Base-by-base conservation (phyloP, 2,113 vertebrate species). In the Lophura nycthemera region DNA sequence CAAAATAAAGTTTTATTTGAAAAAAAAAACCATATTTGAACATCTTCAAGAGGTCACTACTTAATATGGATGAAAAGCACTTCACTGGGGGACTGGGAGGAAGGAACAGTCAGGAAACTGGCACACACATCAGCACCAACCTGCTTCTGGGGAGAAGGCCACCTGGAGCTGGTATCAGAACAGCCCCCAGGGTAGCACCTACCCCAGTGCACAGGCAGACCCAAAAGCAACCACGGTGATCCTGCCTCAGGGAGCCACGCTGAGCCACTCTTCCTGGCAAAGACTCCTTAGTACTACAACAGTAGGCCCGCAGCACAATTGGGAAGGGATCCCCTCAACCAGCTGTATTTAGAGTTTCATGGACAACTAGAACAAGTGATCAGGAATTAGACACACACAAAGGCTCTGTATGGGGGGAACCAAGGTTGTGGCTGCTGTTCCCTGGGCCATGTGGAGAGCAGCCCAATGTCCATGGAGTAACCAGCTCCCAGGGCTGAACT, bases 1-100 rank as follows among this genome's bases (percentile, higher is more conserved):
- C 95, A 98, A 98, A 99, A 98, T 98, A 98, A 98, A 98, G 91
- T 98, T 98, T 98, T 98, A 97, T 97, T 43, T 43, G 42, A 43
- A 97, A 74, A n/a, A 71, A 48, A 45, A 34, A 19, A n/a, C n/a
- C 12, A 50, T 34, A 61, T 8, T 22, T 0, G 47, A n/a, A 48
- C 29, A 69, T 69, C 64, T 70, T 65, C 75, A 70, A 73, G 50
- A 86, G n/a, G 43, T 90, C 29, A 52, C 40, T 54, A 50, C 65
- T 93, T 67, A 57, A 78, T 79, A 43, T 17, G 30, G 69, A 86
- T 47, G 22, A 80, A 57, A 93, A 90, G 20, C 2, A 24, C 27
- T 76, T 94, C 65, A 11, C 48, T 30, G 70, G 74, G 32, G 29
- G 5, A n/a, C 56, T 11, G n/a, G 24, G 7, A 75, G 8, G 36